Conservation (phyloP, 2,888 invertebrate species). For the Sclerodermus sp. region DNA sequence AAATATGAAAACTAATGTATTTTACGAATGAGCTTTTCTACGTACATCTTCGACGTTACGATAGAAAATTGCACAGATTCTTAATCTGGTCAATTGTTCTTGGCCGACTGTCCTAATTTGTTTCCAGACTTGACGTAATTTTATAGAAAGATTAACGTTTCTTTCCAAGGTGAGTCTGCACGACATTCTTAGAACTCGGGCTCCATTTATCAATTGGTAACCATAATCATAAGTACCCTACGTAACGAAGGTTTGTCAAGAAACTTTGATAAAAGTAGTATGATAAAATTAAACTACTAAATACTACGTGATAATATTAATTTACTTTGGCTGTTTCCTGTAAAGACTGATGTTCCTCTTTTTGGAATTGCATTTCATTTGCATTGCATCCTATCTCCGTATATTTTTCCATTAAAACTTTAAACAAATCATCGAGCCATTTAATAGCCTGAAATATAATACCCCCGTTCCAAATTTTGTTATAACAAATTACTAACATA, state of each 20-base stretch:
- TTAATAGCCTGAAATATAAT: slow-evolving; percentile 63
- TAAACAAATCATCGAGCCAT: slow-evolving; percentile 77
- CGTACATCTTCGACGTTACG: slow-evolving; percentile 60
- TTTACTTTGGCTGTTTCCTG: slow-evolving; percentile 78
- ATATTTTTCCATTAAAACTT: slow-evolving; percentile 70
- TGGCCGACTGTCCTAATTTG: slow-evolving; percentile 70
- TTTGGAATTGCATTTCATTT: slow-evolving; percentile 73
- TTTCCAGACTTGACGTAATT: slow-evolving; percentile 70
- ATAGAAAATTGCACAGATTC: slow-evolving; percentile 77
- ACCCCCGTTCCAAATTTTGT: too few relatives aligned
- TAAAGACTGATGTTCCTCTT: slow-evolving; percentile 74
- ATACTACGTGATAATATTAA: background rate
- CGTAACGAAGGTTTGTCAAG: too few relatives aligned
- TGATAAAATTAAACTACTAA: too few relatives aligned
- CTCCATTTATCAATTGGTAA: slow-evolving; percentile 74
- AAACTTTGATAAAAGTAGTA: too few relatives aligned
- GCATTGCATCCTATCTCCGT: slow-evolving; percentile 74
- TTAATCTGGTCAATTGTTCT: slow-evolving; percentile 74
- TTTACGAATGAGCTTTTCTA: background rate
- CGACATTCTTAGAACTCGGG: slow-evolving; percentile 71
- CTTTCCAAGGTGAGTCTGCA: slow-evolving; percentile 67
- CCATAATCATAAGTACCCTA: slow-evolving; percentile 83
- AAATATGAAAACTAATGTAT: too few relatives aligned
- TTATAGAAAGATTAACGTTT: slow-evolving; percentile 62
- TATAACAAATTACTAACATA: too few relatives aligned